phyloP scores from a whole-genome alignment of 2,797 vertebrate genomes.

The Oryzias dopingdopingensis region DNA sequence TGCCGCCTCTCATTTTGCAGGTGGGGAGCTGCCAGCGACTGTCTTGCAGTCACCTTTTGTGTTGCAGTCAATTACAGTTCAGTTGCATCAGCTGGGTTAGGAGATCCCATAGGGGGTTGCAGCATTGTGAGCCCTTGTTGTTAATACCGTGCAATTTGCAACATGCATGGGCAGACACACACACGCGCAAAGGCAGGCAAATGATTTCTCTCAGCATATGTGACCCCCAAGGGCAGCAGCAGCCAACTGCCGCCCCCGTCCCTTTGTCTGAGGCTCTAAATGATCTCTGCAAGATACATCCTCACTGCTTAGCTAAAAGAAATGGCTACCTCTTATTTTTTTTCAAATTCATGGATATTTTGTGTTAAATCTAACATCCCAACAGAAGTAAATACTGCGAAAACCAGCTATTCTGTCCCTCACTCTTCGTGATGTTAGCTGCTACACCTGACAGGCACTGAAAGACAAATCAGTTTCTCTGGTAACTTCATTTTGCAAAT shows the following conservation, averaged over 20 bases:
- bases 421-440: slow-evolving; percentile 27
- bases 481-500: slow-evolving; percentile 20
- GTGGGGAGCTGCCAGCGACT: slow-evolving; percentile 52
- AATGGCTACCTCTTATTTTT: slow-evolving; percentile 62
- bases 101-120: slow-evolving; percentile 68
- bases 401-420: slow-evolving; percentile 14
- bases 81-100: slow-evolving; percentile 80
- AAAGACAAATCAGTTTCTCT: slow-evolving; percentile 15
- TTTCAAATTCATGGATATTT: slow-evolving; percentile 58
- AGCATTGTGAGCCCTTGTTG: slow-evolving; percentile 46
- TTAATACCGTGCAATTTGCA: slow-evolving; percentile 53
- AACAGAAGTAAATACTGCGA: slow-evolving; percentile 53
- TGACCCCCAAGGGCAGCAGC: slow-evolving; percentile 63
- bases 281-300: slow-evolving; percentile 62
- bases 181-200: slow-evolving; percentile 47
- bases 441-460: slow-evolving; percentile 9
- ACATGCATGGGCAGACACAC: slow-evolving; percentile 44
- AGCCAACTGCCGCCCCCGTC: slow-evolving; percentile 56
- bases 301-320: slow-evolving; percentile 51
- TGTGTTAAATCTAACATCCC: slow-evolving; percentile 60
- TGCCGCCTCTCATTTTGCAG: slow-evolving; percentile 41
- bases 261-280: slow-evolving; percentile 62
- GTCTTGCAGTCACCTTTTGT: slow-evolving; percentile 68
- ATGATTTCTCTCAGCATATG: slow-evolving; percentile 60
- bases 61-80: slow-evolving; percentile 81